Evolutionary conservation across 64 coral and sea anemone genomes (phyloP).

Genomic region (Catalaphyllia jardinei): DNA sequence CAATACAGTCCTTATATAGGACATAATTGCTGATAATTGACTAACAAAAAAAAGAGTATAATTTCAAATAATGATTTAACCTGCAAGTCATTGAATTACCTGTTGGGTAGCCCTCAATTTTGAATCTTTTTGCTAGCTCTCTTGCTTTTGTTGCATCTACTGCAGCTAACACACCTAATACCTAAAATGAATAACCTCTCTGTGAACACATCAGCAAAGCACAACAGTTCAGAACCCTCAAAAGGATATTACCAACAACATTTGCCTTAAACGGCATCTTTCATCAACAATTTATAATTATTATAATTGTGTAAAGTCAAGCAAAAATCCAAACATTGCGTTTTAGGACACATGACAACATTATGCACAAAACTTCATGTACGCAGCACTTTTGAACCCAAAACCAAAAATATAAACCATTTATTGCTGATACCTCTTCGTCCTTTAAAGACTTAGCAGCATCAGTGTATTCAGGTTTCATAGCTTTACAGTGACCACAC

Average conservation of each 20-base stretch:
- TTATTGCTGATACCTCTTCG: slow-evolving; percentile 60
- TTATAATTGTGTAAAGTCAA: too few relatives aligned
- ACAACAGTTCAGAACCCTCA: not conserved
- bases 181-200: slow-evolving; percentile 13
- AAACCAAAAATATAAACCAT: too few relatives aligned
- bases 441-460: slow-evolving; percentile 92
- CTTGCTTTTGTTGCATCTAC: slow-evolving; percentile 91
- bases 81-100: slow-evolving; percentile 24
- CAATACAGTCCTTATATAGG: too few relatives aligned
- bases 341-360: too few relatives aligned
- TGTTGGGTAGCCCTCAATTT: slow-evolving; percentile 96
- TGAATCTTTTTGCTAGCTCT: slow-evolving; percentile 78
- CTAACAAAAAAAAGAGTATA: too few relatives aligned
- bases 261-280: not conserved
- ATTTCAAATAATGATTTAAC: too few relatives aligned
- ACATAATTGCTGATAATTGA: too few relatives aligned
- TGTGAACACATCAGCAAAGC: not conserved
- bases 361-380: too few relatives aligned
- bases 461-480: slow-evolving; percentile 97
- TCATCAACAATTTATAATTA: not conserved
- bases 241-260: not conserved
- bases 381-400: too few relatives aligned
- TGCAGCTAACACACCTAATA: slow-evolving; percentile 78
- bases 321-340: too few relatives aligned
- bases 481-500: slow-evolving; percentile 99